These are phyloP conservation scores for Phodopus roborovskii DNA, from an alignment of 2,113 vertebrate genomes.

Conservation along the genomic window DNA sequence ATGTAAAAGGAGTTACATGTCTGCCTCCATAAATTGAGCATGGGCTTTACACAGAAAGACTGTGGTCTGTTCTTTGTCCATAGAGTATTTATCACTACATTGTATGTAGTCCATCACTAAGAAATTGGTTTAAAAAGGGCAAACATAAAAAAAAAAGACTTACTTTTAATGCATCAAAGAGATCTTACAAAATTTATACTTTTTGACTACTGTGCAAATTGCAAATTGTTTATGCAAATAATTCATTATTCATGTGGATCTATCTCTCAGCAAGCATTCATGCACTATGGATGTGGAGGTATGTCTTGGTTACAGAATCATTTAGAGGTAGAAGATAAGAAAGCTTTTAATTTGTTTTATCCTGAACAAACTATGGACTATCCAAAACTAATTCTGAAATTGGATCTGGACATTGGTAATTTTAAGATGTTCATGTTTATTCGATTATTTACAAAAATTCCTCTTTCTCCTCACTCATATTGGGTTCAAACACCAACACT, in stretches of 20 bases:
- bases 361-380: neutral
- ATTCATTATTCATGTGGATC: conserved; percentile 2
- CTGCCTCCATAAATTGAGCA: neutral
- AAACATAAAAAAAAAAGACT: conserved; percentile 41
- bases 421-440: conserved; percentile 12
- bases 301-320: neutral
- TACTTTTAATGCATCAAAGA: neutral
- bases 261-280: neutral
- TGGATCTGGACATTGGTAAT: neutral
- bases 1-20: neutral
- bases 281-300: neutral
- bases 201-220: conserved; percentile 8
- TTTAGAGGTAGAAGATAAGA: neutral
- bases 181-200: neutral
- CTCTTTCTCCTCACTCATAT: neutral
- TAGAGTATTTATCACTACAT: conserved; percentile 10
- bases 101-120: neutral
- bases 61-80: neutral
- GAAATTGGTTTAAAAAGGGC: conserved; percentile 16
- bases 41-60: neutral
- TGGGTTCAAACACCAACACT: neutral
- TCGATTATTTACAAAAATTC: conserved; percentile 33
- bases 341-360: conserved; percentile 43
- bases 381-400: conserved; percentile 32
- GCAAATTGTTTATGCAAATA: neutral